A percentile compares a stretch with the other conserved stretches of the same genome.
These are phyloP conservation scores for Arctocebus calabarensis DNA, from an alignment of 2,797 vertebrate genomes.

Conservation along the genomic window DNA sequence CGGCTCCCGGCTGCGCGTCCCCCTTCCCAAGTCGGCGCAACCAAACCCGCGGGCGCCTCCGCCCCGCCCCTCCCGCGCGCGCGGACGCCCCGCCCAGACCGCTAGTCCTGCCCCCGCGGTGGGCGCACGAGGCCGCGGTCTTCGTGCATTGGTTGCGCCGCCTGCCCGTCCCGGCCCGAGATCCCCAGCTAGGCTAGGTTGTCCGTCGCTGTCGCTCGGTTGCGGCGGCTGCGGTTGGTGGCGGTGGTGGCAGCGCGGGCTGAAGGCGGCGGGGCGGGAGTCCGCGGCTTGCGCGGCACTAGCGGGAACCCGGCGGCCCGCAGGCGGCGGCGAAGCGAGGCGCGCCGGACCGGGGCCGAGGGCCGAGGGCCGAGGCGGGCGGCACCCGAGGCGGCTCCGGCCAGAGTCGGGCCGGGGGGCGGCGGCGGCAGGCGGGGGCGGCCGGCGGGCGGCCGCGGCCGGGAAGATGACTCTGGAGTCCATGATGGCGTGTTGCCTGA, in stretches of 20 bases:
- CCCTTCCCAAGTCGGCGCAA: slow-evolving; percentile 69
- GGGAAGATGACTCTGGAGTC: slow-evolving; percentile 98
- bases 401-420: slow-evolving; percentile 57
- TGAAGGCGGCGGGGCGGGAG: slow-evolving; percentile 64
- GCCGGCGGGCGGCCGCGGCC: slow-evolving; percentile 72
- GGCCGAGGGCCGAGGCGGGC: slow-evolving; percentile 47
- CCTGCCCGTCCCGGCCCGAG: slow-evolving; percentile 77
- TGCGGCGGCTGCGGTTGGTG: slow-evolving; percentile 77
- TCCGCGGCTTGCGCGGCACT: slow-evolving; percentile 77
- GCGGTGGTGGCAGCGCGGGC: slow-evolving; percentile 67
- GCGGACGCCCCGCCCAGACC: not conserved
- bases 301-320: slow-evolving; percentile 43
- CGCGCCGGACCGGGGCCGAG: slow-evolving; percentile 59
- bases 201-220: slow-evolving; percentile 78
- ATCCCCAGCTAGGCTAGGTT: slow-evolving; percentile 80
- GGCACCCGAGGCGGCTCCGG: slow-evolving; percentile 55
- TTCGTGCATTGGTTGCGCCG: slow-evolving; percentile 74
- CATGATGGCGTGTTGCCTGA: slow-evolving; percentile 99
- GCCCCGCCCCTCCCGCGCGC: not conserved
- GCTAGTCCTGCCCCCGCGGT: slow-evolving; percentile 4
- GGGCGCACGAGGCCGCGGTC: not conserved
- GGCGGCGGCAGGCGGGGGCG: slow-evolving; percentile 59
- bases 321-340: slow-evolving; percentile 66
- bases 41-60: slow-evolving; percentile 17
- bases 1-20: slow-evolving; percentile 42